Evolutionary conservation across 2,113 vertebrate species (phyloP).

Genomic region (Eleginops maclovinus): DNA sequence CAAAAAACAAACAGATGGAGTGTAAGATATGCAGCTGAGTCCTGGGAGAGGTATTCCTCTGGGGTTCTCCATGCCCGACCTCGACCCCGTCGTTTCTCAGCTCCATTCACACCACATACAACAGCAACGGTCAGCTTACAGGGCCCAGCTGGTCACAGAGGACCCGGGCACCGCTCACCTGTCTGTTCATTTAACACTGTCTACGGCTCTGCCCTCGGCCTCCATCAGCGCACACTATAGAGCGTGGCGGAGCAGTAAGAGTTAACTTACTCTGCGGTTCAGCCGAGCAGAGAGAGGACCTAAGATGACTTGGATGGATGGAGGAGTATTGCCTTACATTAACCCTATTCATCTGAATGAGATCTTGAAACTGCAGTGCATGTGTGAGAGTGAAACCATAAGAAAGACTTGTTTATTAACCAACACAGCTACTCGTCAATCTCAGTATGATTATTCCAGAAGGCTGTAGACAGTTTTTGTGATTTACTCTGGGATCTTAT

Average conservation of each 20-base stretch:
- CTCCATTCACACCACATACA: conserved; percentile 78
- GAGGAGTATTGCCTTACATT: conserved; percentile 72
- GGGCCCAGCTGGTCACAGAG: conserved; percentile 60
- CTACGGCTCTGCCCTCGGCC: conserved; percentile 40
- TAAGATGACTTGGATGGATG: conserved; percentile 65
- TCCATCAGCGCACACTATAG: conserved; percentile 27
- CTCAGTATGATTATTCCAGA: conserved; percentile 12
- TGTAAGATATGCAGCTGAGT: conserved; percentile 40
- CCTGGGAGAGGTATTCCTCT: conserved; percentile 57
- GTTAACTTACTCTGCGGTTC: conserved; percentile 67
- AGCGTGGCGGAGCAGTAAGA: conserved; percentile 51
- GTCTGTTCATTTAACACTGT: conserved; percentile 66
- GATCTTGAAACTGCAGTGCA: conserved; percentile 40
- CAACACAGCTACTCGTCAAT: conserved; percentile 18
- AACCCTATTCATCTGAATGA: conserved; percentile 57
- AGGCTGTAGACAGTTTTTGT: conserved; percentile 7
- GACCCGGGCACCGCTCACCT: conserved; percentile 59
- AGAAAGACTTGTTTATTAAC: conserved; percentile 31
- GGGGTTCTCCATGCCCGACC: conserved; percentile 64
- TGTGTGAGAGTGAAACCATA: conserved; percentile 33
- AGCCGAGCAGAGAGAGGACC: conserved; percentile 65
- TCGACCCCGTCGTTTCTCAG: conserved; percentile 70
- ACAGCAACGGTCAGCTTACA: conserved; percentile 76
- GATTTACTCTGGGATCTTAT: conserved; percentile 45
- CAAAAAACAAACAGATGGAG: conserved; percentile 47